Evolutionary conservation across 1,140 invertebrate species (phyloP), one percentile per base, ranked within the genome.

Genomic region (Drosophila sucinea): DNA sequence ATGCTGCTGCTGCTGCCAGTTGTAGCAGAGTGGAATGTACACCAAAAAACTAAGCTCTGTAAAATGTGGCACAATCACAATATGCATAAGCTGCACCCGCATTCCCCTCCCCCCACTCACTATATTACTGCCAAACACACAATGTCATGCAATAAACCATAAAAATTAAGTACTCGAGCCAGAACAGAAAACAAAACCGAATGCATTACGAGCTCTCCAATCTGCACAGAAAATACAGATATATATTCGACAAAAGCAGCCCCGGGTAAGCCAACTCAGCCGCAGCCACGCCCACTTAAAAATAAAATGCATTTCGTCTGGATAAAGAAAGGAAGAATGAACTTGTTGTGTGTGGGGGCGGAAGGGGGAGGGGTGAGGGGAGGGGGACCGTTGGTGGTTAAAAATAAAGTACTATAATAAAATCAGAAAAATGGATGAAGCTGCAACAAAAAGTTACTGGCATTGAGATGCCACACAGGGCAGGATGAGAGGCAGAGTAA

Each of bases 381-480:
- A 10, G 44, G 23, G 23, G n/a, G 10, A 10, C 1, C 40, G 62
- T 67, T 66, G 3, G 7, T 2, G n/a, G 55, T 38, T 29, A 57
- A 61, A 51, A 40, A 38, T 23, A 63, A 54, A 54, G 64, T 65
- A 64, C 47, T 38, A 77, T 87, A 89, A 87, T 89, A 87, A 87
- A 89, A 89, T 89, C 77, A 64, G 65, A 89, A 51, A 17, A 87
- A 87, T 89, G 79, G 80, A 89, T 79, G 80, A 67, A 80, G 75
- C 82, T 77, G 84, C 76, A 79, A 81, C 62, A 73, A 77, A 87
- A 77, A 77, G 62, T 77, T 77, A 32, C 25, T 64, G 30, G 47
- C 25, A 58, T 56, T 35, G 60, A 35, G 58, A 66, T 44, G 62
- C 40, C 56, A 60, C 38, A 40, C 38, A 7, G 60, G 40, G 17